phyloP scores from a whole-genome alignment of 2,113 vertebrate species.

The Peromyscus californicus region DNA sequence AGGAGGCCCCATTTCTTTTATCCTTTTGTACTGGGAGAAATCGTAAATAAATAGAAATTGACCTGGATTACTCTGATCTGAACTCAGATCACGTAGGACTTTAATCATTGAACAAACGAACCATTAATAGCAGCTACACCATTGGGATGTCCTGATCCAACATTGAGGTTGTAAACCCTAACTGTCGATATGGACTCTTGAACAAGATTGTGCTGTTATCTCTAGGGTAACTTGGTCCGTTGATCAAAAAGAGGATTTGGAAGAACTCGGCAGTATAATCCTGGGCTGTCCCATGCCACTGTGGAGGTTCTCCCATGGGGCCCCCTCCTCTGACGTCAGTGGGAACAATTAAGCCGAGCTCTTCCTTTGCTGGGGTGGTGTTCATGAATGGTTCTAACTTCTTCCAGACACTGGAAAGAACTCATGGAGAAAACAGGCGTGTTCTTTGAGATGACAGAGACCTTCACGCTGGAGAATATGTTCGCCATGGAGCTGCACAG shows the following conservation, averaged over 20 bases:
- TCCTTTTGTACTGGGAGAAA: not conserved
- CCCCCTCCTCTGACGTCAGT: not conserved
- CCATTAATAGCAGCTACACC: not conserved
- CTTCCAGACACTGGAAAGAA: conserved; percentile 95
- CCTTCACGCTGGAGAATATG: conserved; percentile 97
- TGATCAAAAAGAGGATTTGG: not conserved
- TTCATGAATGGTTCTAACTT: accelerated
- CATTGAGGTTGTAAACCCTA: not conserved
- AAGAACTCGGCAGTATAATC: not conserved
- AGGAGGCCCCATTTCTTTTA: not conserved
- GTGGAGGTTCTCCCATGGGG: not conserved
- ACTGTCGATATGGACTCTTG: not conserved
- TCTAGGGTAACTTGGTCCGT: no score
- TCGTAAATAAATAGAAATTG: not conserved
- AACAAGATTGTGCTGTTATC: not conserved
- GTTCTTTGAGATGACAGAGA: conserved; percentile 94
- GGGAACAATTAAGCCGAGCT: accelerated
- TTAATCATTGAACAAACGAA: not conserved
- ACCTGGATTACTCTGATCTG: not conserved
- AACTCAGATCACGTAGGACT: not conserved
- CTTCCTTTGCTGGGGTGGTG: accelerated
- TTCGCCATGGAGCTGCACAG: conserved; percentile 97
- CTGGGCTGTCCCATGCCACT: accelerated
- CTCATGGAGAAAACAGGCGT: conserved; percentile 94
- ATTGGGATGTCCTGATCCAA: not conserved